Evolutionary conservation across 1,140 invertebrate genomes (phyloP).

Genomic region (Helicoverpa armigera): DNA sequence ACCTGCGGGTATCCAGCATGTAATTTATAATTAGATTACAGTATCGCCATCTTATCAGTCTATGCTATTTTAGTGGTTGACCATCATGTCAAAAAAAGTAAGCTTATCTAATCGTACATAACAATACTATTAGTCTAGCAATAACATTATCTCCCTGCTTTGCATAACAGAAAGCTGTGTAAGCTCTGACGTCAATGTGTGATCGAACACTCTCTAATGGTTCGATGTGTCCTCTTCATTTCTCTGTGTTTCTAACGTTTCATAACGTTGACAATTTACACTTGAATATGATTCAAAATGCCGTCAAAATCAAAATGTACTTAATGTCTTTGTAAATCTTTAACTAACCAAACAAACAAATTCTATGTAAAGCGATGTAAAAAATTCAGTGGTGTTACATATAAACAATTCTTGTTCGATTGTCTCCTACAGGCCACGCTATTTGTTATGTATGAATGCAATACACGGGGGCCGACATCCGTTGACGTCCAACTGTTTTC

Average conservation of each 20-base stretch:
- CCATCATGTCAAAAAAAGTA: slow-evolving; percentile 6
- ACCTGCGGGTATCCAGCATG: no score
- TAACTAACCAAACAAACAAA: not conserved
- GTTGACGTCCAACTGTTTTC: slow-evolving; percentile 76
- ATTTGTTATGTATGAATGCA: slow-evolving; percentile 75
- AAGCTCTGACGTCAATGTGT: slow-evolving; percentile 63
- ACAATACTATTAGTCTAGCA: slow-evolving; percentile 35
- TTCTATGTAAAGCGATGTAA: slow-evolving; percentile 49
- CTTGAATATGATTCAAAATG: no score
- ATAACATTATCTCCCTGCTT: slow-evolving; percentile 41
- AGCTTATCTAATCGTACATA: slow-evolving; percentile 37
- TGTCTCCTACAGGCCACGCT: slow-evolving; percentile 59
- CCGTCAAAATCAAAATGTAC: no score
- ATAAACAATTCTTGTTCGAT: slow-evolving; percentile 62
- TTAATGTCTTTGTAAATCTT: no score
- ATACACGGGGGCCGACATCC: slow-evolving; percentile 65
- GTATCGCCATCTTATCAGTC: not conserved
- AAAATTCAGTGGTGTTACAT: slow-evolving; percentile 61
- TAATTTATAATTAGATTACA: no score
- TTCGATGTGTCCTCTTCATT: slow-evolving; percentile 8
- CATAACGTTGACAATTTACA: no score
- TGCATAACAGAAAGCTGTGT: slow-evolving; percentile 41
- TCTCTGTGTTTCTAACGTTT: not conserved
- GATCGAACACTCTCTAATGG: slow-evolving; percentile 46
- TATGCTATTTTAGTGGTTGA: not conserved